Conservation (phyloP, 2,888 invertebrate genomes). For the Leptarthrus brevirostris region DNA sequence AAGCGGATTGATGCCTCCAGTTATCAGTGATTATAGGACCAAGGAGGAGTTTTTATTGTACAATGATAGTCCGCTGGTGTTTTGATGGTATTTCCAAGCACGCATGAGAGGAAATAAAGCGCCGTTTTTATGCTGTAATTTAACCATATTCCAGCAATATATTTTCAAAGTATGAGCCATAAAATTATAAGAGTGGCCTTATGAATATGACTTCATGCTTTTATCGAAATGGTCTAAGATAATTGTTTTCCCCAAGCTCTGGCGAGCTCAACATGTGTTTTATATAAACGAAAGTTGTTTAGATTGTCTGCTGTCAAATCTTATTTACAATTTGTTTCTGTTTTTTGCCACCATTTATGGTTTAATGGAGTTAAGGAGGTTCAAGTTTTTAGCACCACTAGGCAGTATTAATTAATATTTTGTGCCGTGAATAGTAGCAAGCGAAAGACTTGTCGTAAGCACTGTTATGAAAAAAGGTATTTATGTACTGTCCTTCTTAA, state of each 20-base stretch:
- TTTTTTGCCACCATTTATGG: no score
- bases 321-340: no score
- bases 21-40: background rate
- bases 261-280: conserved; percentile 3
- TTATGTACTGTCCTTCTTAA: no score
- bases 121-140: conserved; percentile 20
- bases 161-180: conserved; percentile 24
- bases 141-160: conserved; percentile 11
- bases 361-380: no score
- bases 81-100: background rate
- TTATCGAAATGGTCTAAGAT: background rate
- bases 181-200: conserved; percentile 1
- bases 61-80: background rate
- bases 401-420: no score
- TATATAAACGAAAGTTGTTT: no score
- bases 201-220: background rate
- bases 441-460: no score
- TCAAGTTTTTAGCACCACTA: no score
- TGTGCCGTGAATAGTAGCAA: no score
- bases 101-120: conserved; percentile 1
- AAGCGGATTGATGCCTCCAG: background rate
- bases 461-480: no score
- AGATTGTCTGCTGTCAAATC: no score
- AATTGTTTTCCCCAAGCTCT: background rate
- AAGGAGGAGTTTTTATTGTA: background rate